These are phyloP conservation scores for Apodemia mormo DNA, from an alignment of 2,888 invertebrate species.

Conservation along the genomic window DNA sequence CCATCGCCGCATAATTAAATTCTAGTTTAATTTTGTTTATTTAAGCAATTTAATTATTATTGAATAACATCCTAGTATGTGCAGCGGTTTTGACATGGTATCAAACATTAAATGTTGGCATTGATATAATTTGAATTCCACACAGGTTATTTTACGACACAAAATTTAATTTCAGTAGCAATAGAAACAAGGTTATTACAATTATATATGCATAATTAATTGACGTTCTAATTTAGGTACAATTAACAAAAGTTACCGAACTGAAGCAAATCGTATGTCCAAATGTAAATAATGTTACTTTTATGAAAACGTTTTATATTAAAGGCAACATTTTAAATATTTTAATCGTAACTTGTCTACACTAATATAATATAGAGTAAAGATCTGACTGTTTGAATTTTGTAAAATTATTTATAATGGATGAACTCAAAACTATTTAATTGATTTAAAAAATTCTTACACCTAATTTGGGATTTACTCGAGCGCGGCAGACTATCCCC, in stretches of 20 bases:
- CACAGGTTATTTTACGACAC: not conserved
- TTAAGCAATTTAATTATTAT: no score
- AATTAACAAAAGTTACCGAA: not conserved
- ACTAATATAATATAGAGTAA: no score
- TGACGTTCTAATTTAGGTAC: slow-evolving; percentile 2
- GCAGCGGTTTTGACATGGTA: not conserved
- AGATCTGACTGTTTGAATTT: no score
- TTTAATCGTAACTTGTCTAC: no score
- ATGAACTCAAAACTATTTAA: no score
- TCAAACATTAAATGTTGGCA: slow-evolving; percentile 2
- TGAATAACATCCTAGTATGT: not conserved
- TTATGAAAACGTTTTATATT: not conserved
- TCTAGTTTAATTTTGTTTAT: no score
- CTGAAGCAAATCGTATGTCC: not conserved
- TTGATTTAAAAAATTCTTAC: no score
- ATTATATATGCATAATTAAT: not conserved
- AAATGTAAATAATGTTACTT: slow-evolving; percentile 7
- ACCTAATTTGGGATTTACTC: no score
- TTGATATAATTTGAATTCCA: slow-evolving; percentile 13
- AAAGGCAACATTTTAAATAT: no score
- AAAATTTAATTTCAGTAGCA: not conserved
- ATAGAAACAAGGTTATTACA: not conserved
- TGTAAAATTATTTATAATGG: no score
- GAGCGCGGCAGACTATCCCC: no score
- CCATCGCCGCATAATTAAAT: no score